Conservation (phyloP, 1,140 invertebrate genomes). For the Cydia amplana region DNA sequence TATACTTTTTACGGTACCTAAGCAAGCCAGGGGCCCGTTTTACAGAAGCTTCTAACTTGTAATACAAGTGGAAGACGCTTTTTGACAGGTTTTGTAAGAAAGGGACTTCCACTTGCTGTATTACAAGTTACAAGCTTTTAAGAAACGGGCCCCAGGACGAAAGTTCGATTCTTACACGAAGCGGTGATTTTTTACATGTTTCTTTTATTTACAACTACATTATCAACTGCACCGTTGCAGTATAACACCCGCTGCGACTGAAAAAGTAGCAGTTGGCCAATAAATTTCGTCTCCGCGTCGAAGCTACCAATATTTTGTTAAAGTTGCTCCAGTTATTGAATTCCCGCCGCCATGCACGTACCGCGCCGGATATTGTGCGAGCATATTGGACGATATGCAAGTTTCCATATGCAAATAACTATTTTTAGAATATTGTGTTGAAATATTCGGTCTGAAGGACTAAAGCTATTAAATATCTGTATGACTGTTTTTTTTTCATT, state of each 20-base stretch:
- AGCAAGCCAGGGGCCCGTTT: too few relatives aligned
- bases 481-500: too few relatives aligned
- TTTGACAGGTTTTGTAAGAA: too few relatives aligned
- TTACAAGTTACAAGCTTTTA: too few relatives aligned
- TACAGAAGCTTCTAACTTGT: too few relatives aligned
- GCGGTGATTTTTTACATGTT: too few relatives aligned
- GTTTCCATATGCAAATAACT: not conserved
- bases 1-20: too few relatives aligned
- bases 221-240: not conserved
- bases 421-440: not conserved
- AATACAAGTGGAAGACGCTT: too few relatives aligned
- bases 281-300: slow-evolving; percentile 28
- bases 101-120: too few relatives aligned
- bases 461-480: not conserved
- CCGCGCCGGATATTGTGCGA: slow-evolving; percentile 13
- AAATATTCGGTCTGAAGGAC: not conserved
- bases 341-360: not conserved
- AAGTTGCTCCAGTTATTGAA: slow-evolving; percentile 37
- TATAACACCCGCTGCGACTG: not conserved
- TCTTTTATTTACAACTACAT: not conserved
- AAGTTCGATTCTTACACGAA: too few relatives aligned
- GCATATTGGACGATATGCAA: not conserved
- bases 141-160: too few relatives aligned
- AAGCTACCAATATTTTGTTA: slow-evolving; percentile 35
- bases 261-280: not conserved